Percentiles rank a stretch among this genome's conserved stretches.
Conservation (phyloP, 1,140 invertebrate genomes). For the Pseudobourletiella spinata region DNA sequence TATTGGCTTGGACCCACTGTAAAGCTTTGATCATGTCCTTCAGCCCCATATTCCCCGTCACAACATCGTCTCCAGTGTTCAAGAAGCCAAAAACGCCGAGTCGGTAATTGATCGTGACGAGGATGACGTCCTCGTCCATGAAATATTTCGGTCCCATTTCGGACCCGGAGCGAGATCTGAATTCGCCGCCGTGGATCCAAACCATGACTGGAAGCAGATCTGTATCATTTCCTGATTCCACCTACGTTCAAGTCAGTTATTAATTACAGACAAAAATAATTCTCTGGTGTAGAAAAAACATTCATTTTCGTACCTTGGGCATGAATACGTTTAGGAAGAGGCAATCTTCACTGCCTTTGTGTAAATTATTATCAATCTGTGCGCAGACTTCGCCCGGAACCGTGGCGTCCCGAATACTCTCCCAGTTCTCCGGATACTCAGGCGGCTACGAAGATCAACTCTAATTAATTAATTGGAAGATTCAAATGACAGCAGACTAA, state of each 20-base stretch:
- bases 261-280: background rate
- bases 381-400: background rate
- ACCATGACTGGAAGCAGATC: constrained; percentile 2
- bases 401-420: background rate
- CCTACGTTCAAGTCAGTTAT: background rate
- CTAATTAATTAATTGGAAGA: background rate
- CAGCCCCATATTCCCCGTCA: background rate
- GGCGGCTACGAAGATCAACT: background rate
- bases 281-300: background rate
- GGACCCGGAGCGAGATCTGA: constrained; percentile 2
- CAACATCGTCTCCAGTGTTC: constrained; percentile 8
- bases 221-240: background rate
- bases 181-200: constrained; percentile 8
- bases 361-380: background rate
- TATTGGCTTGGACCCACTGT: background rate
- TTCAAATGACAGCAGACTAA: too few species aligned
- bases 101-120: constrained; percentile 7
- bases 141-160: background rate
- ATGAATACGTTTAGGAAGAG: background rate
- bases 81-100: constrained; percentile 2
- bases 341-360: background rate
- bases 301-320: background rate
- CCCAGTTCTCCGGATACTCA: background rate
- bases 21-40: background rate
- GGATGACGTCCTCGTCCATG: constrained; percentile 4